Conservation (phyloP, 2,113 vertebrate genomes). For the Stomatorhinus ivindoensis region DNA sequence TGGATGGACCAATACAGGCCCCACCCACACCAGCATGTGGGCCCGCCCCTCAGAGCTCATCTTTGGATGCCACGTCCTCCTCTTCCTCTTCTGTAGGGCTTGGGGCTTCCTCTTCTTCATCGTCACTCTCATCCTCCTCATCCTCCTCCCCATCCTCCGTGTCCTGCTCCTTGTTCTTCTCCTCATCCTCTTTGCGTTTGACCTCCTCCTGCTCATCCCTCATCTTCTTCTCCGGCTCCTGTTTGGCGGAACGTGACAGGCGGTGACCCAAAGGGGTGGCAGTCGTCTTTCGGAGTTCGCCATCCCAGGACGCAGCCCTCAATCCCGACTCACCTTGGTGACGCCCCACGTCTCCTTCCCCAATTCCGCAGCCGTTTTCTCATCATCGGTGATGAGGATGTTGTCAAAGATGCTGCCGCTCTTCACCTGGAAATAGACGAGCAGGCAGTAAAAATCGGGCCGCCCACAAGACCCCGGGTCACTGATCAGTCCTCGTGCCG, state of each 20-base stretch:
- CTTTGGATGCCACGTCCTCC: constrained; percentile 45
- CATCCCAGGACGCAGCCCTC: not conserved
- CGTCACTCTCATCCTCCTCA: constrained; percentile 20
- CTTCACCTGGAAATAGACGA: constrained; percentile 61
- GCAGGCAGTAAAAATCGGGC: not conserved
- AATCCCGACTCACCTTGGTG: constrained; percentile 59
- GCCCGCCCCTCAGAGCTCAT: constrained; percentile 52
- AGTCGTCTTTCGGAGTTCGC: too few species aligned
- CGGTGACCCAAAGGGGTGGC: not conserved
- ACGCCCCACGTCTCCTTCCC: constrained; percentile 69
- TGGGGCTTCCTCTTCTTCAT: constrained; percentile 20
- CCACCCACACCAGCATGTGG: not conserved
- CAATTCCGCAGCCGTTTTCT: constrained; percentile 68
- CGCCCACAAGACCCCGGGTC: not conserved
- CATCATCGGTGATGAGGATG: constrained; percentile 68
- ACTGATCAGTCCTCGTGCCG: not conserved
- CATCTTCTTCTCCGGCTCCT: constrained; percentile 62
- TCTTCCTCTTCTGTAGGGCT: constrained; percentile 26
- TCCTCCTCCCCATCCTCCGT: constrained; percentile 24
- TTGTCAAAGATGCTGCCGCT: constrained; percentile 82
- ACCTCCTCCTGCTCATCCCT: constrained; percentile 56
- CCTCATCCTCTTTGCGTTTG: constrained; percentile 57
- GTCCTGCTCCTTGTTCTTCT: constrained; percentile 59
- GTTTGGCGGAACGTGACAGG: not conserved
- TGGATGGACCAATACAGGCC: not conserved